Percentiles rank a stretch among this genome's conserved stretches.
These are phyloP conservation scores for Platichthys flesus DNA, from an alignment of 2,113 vertebrate species.

Conservation along the genomic window DNA sequence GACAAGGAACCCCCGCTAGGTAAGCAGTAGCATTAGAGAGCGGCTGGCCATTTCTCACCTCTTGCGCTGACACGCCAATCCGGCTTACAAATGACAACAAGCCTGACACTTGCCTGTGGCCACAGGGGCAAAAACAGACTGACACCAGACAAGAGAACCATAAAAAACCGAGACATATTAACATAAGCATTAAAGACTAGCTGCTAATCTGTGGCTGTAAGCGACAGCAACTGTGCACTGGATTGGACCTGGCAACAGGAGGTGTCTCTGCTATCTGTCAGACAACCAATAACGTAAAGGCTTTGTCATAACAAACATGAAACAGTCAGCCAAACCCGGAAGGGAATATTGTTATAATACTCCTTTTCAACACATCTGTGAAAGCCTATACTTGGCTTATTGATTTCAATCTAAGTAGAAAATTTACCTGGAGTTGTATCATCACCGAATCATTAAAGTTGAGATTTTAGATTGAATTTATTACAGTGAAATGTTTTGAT, in stretches of 20 bases:
- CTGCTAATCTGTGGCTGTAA: constrained; percentile 40
- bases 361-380: neutral
- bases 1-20: constrained; percentile 20
- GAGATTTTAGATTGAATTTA: neutral
- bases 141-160: constrained; percentile 25
- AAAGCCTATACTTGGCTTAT: too few relatives aligned
- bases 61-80: constrained; percentile 30
- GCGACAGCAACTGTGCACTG: neutral
- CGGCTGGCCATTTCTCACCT: constrained; percentile 24
- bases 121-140: constrained; percentile 23
- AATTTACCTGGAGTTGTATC: neutral
- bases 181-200: constrained; percentile 43
- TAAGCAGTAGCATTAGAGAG: constrained; percentile 6
- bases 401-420: neutral
- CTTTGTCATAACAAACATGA: neutral
- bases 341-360: neutral
- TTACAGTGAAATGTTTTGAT: too few relatives aligned
- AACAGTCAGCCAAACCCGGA: neutral
- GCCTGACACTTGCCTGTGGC: constrained; percentile 26
- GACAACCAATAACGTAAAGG: constrained; percentile 5
- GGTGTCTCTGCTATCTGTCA: constrained; percentile 9
- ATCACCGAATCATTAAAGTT: neutral
- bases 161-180: constrained; percentile 49
- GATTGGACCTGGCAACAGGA: neutral
- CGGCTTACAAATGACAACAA: constrained; percentile 48